Evolutionary conservation across 2,888 invertebrate genomes (phyloP).

Genomic region (Leucophenga maculata): DNA sequence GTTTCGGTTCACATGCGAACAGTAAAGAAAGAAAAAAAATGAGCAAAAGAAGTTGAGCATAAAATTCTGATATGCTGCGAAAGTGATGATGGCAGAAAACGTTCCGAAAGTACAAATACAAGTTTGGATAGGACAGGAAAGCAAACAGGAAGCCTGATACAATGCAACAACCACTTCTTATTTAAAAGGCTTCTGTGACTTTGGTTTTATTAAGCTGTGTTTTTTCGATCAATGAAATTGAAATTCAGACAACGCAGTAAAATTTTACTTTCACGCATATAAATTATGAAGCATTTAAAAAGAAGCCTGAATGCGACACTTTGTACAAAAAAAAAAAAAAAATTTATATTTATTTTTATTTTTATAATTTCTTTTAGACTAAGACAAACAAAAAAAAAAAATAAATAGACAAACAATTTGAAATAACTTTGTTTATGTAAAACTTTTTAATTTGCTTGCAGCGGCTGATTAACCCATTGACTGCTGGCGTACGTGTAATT

Average conservation of each 20-base stretch:
- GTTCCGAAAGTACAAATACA: constrained; percentile 19
- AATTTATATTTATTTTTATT: constrained; percentile 3
- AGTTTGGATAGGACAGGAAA: constrained; percentile 21
- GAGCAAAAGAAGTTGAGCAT: constrained; percentile 19
- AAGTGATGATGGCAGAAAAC: background rate
- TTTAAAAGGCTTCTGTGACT: background rate
- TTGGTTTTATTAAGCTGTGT: constrained; percentile 2
- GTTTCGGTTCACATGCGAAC: too few species aligned
- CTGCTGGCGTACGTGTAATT: background rate
- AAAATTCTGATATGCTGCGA: constrained; percentile 23
- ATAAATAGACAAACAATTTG: background rate
- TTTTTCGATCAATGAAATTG: constrained; percentile 49
- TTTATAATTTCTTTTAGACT: background rate
- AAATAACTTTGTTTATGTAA: background rate
- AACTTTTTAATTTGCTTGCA: background rate
- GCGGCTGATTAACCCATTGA: constrained; percentile 16
- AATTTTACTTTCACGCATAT: constrained; percentile 59
- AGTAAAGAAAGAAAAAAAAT: constrained; percentile 23
- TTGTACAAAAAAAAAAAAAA: background rate
- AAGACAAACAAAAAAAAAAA: too few species aligned
- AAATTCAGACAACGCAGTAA: constrained; percentile 33
- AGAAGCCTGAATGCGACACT: constrained; percentile 13
- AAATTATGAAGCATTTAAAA: constrained; percentile 24
- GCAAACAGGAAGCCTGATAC: constrained; percentile 11
- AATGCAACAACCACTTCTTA: constrained; percentile 7